Conservation (phyloP, 2,113 vertebrate species). For the Heptranchias perlo region DNA sequence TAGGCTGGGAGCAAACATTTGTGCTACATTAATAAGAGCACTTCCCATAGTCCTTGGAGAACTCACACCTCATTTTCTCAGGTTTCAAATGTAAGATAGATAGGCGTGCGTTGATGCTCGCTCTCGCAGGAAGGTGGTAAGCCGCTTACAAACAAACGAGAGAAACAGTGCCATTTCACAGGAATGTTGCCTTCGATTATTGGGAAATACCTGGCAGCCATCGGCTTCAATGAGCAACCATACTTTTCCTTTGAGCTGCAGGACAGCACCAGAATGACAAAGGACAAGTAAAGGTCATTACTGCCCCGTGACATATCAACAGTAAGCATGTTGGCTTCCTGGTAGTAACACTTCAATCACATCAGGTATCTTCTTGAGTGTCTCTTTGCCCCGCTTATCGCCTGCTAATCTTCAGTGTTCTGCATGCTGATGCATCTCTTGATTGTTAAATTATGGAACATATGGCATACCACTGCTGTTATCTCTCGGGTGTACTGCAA, state of each 20-base stretch:
- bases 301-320: neutral
- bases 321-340: neutral
- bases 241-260: neutral
- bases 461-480: neutral
- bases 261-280: neutral
- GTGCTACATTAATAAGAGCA: neutral
- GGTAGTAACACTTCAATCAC: too few species aligned
- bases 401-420: neutral
- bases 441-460: neutral
- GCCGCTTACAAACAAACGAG: neutral
- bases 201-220: neutral
- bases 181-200: neutral
- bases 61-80: neutral
- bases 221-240: neutral
- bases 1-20: neutral
- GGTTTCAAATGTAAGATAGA: neutral
- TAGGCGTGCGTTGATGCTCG: too few species aligned
- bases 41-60: too few species aligned
- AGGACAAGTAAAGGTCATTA: neutral
- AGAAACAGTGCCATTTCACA: neutral
- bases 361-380: neutral
- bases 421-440: neutral
- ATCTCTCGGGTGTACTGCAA: neutral
- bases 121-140: neutral
- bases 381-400: neutral